Base-by-base conservation (phyloP, 2,888 invertebrate species). In the Marasmarcha lunaedactyla region DNA sequence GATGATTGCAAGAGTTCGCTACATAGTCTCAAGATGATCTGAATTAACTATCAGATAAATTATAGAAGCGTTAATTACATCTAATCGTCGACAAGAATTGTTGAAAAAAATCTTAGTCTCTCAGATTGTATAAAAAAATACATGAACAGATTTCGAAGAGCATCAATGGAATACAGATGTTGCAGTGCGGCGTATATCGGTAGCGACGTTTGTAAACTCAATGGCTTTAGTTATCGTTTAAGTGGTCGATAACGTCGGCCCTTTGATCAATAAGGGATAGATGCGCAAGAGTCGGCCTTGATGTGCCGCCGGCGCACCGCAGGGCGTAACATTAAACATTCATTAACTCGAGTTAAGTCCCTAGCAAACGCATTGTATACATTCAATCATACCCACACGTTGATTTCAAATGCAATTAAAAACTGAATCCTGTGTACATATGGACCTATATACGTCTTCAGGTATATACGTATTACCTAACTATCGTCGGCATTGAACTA, bases 221-320 rank as follows among this genome's bases (percentile, higher is more conserved):
- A 48, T 51, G 58, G 65, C 62, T 67, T 70, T 59, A 57, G 52
- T 48, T 46, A 63, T 65, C 66, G 63, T 60, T 64, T 63, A 61
- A 69, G 71, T 67, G 61, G 65, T 54, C 61, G 71, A 71, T 72
- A 72, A 70, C 62, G 67, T 59, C 71, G 67, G 65, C 57, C 48
- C 74, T 71, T 76, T 77, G 20, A 20, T 20, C 20, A 20, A 20
- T 20, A 20, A 20, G 20, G 20, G 20, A 20, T 20, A 20, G 20
- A 20, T 20, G 20, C 20, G 20, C 20, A 3, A 3, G 20, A 20
- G 20, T 7, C 20, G 20, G 20, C 7, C 20, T 20, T 20, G 72
- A 73, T 33, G 34, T 14, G 34, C 38, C 38, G 37, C 38, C 6
- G 25, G 15, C 33, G 42, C 60, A 55, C 60, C 59, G 59, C 64